Evolutionary conservation across 2,113 vertebrate genomes (phyloP), one percentile per base, ranked within the genome.

Genomic region (Zapus hudsonius): DNA sequence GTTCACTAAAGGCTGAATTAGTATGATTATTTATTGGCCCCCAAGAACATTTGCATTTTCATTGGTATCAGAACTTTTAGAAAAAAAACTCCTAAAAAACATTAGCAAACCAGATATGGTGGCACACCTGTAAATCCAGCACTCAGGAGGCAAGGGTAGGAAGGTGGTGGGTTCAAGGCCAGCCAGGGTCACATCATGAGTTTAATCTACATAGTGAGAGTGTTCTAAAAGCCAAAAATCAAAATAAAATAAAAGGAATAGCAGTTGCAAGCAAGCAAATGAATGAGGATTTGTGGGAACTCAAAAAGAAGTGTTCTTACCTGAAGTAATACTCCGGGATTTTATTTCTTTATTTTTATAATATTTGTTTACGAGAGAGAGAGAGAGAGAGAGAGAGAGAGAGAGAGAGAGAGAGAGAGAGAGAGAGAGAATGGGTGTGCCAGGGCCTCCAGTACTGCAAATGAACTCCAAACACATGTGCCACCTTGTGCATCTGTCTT

Each of bases 1-100:
- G 76, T 84, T 81, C 57, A 57, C 76, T 91, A 94, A 70, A 90
- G 29, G 27, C 82, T 86, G 82, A 25, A 76, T 76, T 33, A 70
- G 67, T n/a, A 79, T 79, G 42, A 25, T 27, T 11, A 66, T 66
- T 66, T 63, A 70, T 40, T 80, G 72, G 40, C 80, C 73, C 73
- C 69, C 44, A 31, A 61, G 33, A 87, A 78, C n/a, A 79, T 87
- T 31, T 75, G 29, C 47, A 73, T 83, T 79, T 87, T 92, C 61
- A 52, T 63, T 57, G 17, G 12, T 57, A 90, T 59, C 25, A 81
- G 31, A 92, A 81, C 29, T 64, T 89, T 78, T n/a, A 85, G 52
- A 40, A 79, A 74, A 96, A 84, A 16, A 92, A 64, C 22, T 79
- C 16, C 22, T 93, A 90, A 70, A 84, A 2, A 59, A 57, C 27